Conservation (phyloP, 2,797 vertebrate species). For the Natrix natrix region DNA sequence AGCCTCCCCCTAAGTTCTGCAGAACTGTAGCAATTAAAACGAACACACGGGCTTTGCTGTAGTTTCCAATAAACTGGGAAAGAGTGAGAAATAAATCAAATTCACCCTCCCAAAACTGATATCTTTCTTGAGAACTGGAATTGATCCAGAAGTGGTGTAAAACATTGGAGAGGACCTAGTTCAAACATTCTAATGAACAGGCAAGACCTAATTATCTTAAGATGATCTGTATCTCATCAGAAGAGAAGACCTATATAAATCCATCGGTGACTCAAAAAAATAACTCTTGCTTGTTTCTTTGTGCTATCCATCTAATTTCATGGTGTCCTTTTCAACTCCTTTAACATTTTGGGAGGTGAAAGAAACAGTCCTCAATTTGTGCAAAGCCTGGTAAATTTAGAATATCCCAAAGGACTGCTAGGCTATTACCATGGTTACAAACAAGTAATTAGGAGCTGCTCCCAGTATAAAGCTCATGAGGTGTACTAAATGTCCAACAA, state of each 20-base stretch:
- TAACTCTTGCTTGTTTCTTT: neutral
- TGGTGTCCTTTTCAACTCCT: neutral
- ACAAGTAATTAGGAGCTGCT: neutral
- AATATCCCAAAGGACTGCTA: neutral
- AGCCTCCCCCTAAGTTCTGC: neutral
- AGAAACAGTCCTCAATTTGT: neutral
- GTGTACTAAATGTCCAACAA: neutral
- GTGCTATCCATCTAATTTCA: neutral
- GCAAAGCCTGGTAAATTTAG: neutral
- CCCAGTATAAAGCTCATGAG: neutral
- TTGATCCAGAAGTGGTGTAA: neutral
- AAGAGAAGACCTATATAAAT: neutral
- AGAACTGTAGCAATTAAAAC: neutral
- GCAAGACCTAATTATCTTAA: neutral
- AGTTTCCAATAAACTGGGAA: neutral
- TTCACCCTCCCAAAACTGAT: neutral
- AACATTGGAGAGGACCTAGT: neutral
- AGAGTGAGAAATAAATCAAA: neutral
- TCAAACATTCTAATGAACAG: neutral
- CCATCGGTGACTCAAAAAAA: neutral
- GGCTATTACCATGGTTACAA: neutral
- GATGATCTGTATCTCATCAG: neutral
- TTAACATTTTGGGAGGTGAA: neutral
- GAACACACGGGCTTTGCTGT: neutral
- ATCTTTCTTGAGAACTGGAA: neutral